Conservation (phyloP, 1,140 invertebrate species). For the Drosophila navojoa region DNA sequence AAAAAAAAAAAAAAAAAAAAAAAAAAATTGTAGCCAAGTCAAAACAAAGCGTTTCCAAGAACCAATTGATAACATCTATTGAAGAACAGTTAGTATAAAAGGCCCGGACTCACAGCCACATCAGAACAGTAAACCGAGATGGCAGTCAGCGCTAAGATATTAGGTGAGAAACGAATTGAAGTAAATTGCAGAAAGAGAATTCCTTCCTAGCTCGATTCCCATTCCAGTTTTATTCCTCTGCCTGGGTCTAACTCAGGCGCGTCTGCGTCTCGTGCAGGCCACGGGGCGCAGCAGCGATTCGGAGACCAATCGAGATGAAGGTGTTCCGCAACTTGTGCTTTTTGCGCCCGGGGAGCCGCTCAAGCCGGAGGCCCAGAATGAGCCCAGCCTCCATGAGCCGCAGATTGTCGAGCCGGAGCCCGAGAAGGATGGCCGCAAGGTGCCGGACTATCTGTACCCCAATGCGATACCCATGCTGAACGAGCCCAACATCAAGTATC, state of each 20-base stretch:
- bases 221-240: conserved; percentile 41
- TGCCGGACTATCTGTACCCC: conserved; percentile 75
- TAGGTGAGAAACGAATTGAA: conserved; percentile 35
- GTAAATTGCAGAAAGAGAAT: neutral
- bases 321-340: conserved; percentile 50
- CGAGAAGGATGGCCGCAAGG: conserved; percentile 70
- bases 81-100: conserved; percentile 53
- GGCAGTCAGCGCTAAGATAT: conserved; percentile 24
- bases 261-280: conserved; percentile 27
- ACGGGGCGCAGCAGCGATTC: conserved; percentile 37
- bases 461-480: conserved; percentile 73
- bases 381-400: conserved; percentile 55
- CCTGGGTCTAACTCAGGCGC: conserved; percentile 26
- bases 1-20: conserved; percentile 41
- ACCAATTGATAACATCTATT: conserved; percentile 41
- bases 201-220: neutral
- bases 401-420: conserved; percentile 53
- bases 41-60: conserved; percentile 43
- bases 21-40: conserved; percentile 15
- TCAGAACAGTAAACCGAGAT: conserved; percentile 45
- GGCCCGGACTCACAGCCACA: neutral
- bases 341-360: conserved; percentile 39
- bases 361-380: conserved; percentile 26
- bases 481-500: conserved; percentile 70
- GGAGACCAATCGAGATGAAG: conserved; percentile 9